Conservation (phyloP, 2,888 invertebrate genomes). For the Phragmatobia fuliginosa region DNA sequence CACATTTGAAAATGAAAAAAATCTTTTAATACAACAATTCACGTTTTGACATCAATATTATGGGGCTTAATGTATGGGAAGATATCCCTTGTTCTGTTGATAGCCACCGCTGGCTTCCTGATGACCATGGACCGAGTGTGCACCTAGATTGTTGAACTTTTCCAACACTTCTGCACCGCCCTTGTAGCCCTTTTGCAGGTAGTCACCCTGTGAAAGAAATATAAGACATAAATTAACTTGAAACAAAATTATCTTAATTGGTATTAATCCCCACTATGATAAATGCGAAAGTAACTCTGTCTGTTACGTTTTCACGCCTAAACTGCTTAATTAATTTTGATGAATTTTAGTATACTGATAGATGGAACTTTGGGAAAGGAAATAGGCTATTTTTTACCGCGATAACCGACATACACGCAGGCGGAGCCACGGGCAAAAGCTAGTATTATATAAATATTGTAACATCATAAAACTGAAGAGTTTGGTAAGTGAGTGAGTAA, state of each 20-base stretch:
- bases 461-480: too few relatives aligned
- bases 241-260: not conserved
- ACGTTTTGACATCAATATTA: constrained; percentile 15
- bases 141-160: constrained; percentile 87
- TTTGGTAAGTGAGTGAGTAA: too few relatives aligned
- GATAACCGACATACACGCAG: too few relatives aligned
- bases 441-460: too few relatives aligned
- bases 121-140: constrained; percentile 87
- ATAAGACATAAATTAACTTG: not conserved
- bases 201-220: constrained; percentile 78
- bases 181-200: constrained; percentile 86
- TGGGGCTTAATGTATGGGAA: constrained; percentile 78
- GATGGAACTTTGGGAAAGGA: too few relatives aligned
- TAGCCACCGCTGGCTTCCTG: constrained; percentile 87
- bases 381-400: too few relatives aligned
- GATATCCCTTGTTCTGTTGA: constrained; percentile 85
- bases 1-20: constrained; percentile 34
- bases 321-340: too few relatives aligned
- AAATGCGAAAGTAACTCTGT: too few relatives aligned
- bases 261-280: too few relatives aligned
- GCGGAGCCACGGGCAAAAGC: too few relatives aligned
- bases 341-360: too few relatives aligned
- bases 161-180: constrained; percentile 86
- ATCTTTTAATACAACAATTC: constrained; percentile 36
- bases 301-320: too few relatives aligned